Evolutionary conservation across 2,888 invertebrate species (phyloP).

Genomic region (Drosophila affinis): DNA sequence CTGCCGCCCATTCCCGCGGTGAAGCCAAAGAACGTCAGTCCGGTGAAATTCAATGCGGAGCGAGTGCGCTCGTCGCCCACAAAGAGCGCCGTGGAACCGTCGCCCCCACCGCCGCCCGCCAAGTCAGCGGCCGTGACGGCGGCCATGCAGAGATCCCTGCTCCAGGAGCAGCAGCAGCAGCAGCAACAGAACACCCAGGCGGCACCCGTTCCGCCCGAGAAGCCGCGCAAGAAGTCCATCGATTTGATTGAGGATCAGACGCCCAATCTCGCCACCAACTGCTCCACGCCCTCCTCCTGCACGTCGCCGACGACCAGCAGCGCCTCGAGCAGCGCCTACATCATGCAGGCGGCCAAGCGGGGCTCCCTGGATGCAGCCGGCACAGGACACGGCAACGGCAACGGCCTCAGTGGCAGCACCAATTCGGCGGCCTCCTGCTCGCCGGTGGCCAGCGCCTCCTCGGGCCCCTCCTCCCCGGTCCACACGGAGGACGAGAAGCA

Average conservation of each 20-base stretch:
- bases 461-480: conserved; percentile 84
- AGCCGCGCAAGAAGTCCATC: conserved; percentile 82
- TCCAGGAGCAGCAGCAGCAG: conserved; percentile 60
- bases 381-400: conserved; percentile 56
- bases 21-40: conserved; percentile 83
- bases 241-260: conserved; percentile 80
- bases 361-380: conserved; percentile 70
- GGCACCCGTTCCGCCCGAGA: conserved; percentile 81
- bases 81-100: conserved; percentile 72
- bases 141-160: conserved; percentile 78
- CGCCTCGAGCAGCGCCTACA: conserved; percentile 43
- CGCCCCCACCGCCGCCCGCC: conserved; percentile 80
- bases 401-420: conserved; percentile 70
- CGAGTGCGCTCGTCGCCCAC: conserved; percentile 81
- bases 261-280: conserved; percentile 28
- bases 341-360: conserved; percentile 71
- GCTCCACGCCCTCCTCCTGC: conserved; percentile 71
- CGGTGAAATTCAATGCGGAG: conserved; percentile 82
- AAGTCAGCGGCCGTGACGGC: conserved; percentile 80
- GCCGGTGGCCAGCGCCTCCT: conserved; percentile 82
- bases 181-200: conserved; percentile 22
- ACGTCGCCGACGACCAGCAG: conserved; percentile 66
- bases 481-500: conserved; percentile 85
- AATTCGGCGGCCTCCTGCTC: conserved; percentile 80
- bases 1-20: conserved; percentile 82